Conservation (phyloP, 2,797 vertebrate genomes). For the Chrysocyon brachyurus region DNA sequence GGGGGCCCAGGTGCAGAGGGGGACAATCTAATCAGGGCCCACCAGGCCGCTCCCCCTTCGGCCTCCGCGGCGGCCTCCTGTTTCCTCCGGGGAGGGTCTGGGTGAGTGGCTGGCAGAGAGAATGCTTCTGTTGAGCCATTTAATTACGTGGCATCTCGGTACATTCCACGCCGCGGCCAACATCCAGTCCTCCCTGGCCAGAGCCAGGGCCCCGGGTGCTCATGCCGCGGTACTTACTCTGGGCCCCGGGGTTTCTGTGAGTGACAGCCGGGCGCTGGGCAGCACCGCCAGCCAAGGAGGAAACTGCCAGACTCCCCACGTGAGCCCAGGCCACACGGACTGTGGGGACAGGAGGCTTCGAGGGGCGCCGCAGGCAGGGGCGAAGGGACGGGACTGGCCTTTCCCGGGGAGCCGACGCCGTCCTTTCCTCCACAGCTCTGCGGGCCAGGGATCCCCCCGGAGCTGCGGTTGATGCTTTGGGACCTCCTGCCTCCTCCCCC, state of each 20-base stretch:
- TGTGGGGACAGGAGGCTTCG: too few relatives aligned
- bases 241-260: too few relatives aligned
- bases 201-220: too few relatives aligned
- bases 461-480: not conserved
- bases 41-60: slow-evolving; percentile 3
- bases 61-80: not conserved
- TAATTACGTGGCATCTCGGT: slow-evolving; percentile 51
- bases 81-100: slow-evolving; percentile 40
- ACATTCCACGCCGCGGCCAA: not conserved
- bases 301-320: too few relatives aligned
- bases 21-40: slow-evolving; percentile 26
- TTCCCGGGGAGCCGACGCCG: not conserved
- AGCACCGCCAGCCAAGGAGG: too few relatives aligned
- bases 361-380: too few relatives aligned
- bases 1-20: not conserved
- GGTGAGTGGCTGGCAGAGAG: not conserved
- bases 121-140: slow-evolving; percentile 24
- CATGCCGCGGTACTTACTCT: too few relatives aligned
- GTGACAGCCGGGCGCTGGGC: too few relatives aligned
- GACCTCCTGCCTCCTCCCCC: not conserved
- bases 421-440: not conserved
- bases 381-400: not conserved
- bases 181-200: not conserved
- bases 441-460: not conserved
- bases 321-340: too few relatives aligned